Evolutionary conservation across 1,140 invertebrate species (phyloP).

Genomic region (Aricia agestis): DNA sequence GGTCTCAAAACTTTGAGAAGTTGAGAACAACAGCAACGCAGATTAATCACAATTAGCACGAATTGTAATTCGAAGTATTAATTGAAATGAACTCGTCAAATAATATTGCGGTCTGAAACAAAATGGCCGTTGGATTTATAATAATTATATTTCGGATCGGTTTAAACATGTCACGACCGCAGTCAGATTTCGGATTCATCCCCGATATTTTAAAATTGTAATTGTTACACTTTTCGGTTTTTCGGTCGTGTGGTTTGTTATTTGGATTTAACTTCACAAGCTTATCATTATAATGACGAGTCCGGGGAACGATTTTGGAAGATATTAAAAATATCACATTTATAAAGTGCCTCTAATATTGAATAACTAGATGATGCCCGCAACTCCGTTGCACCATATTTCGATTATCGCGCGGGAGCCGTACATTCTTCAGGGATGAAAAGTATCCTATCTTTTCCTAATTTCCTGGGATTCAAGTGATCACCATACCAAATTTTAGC

Average conservation of each 20-base stretch:
- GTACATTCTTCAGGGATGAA: no score
- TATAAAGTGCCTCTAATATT: no score
- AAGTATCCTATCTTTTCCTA: no score
- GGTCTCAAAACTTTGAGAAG: not conserved
- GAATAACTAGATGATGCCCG: no score
- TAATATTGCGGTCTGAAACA: conserved; percentile 22
- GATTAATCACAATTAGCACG: conserved; percentile 16
- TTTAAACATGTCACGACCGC: conserved; percentile 22
- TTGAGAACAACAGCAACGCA: conserved; percentile 1
- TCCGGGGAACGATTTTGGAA: no score
- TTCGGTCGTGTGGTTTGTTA: not conserved
- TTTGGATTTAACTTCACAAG: not conserved
- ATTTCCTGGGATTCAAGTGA: no score
- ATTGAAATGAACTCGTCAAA: conserved; percentile 27
- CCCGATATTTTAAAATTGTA: conserved; percentile 16
- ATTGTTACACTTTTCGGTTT: conserved; percentile 10
- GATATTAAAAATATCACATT: no score
- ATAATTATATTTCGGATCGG: conserved; percentile 19
- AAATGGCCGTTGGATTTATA: conserved; percentile 25
- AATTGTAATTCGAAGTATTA: conserved; percentile 18
- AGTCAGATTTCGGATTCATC: conserved; percentile 15
- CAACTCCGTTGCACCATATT: no score
- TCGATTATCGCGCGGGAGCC: no score
- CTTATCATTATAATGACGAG: not conserved
- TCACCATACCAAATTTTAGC: no score